Conservation (phyloP, 2,113 vertebrate genomes). For the Camelus bactrianus region DNA sequence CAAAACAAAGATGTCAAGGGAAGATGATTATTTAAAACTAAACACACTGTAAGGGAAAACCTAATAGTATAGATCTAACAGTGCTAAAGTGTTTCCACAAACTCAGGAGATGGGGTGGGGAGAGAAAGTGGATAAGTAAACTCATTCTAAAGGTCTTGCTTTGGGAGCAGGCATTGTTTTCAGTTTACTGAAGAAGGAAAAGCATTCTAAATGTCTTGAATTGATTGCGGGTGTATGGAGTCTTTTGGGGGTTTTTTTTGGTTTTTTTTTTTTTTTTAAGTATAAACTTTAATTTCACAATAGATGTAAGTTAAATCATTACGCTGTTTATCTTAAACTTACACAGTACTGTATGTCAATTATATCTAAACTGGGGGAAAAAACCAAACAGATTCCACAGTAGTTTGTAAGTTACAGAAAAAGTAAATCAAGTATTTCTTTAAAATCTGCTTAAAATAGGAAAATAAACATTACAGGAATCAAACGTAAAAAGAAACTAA, state of each 20-base stretch:
- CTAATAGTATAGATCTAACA: neutral
- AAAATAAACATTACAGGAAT: neutral
- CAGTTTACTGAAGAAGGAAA: neutral
- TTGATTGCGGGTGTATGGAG: neutral
- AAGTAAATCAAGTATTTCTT: neutral
- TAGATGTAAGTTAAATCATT: neutral
- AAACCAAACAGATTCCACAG: neutral
- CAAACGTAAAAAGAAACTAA: neutral
- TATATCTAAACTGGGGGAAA: neutral
- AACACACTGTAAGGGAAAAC: neutral
- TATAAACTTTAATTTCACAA: neutral
- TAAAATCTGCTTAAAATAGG: neutral
- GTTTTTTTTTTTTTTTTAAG: too few relatives aligned
- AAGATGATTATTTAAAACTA: neutral
- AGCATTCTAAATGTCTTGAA: neutral
- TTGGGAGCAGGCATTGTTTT: neutral
- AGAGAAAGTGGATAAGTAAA: neutral
- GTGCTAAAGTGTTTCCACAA: neutral
- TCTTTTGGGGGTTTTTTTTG: neutral
- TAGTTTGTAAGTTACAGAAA: constrained; percentile 45
- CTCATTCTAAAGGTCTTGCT: neutral
- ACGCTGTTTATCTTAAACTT: neutral
- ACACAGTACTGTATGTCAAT: neutral
- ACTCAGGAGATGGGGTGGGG: neutral
- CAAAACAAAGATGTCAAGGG: neutral